Base-by-base conservation (phyloP, 2,888 invertebrate genomes). In the Brassicogethes aeneus region DNA sequence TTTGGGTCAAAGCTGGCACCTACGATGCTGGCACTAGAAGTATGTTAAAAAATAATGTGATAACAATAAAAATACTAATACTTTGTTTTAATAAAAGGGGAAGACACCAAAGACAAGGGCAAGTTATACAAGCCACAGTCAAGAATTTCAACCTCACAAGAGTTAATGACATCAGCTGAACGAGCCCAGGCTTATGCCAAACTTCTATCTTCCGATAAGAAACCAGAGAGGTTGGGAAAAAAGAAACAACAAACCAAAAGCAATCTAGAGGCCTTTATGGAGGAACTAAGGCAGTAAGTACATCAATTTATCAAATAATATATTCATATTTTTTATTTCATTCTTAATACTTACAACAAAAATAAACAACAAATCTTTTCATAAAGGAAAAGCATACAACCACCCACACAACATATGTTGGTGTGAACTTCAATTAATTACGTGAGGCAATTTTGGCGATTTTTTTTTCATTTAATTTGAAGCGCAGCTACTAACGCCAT, bases 1-100 rank as follows among this genome's bases (percentile, higher is more conserved):
- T 95, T 33, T 99, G 99, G 93, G 89, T 99, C 3, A 93, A 96
- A 70, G 97, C 96, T 42, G 96, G 94, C 39, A 91, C 94, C 1
- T 96, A 96, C 59, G 93, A 95, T 79, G 91, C 93, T 37, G 92
- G 92, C 16, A 86, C 89, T 47, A 76, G 91, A 73, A 87, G 90
- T 88, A 72, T 75, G 79, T 70, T 36, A 32, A 34, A 37, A 14
- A 32, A 30, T n/a, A 15, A 34, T 8, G 17, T 7, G 7, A 23
- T 23, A 10, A 23, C 5, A 23, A 23, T 23, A n/a, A n/a, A n/a
- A n/a, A n/a, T n/a, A n/a, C 23, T 23, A 23, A 33, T 14, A n/a
- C 12, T 33, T n/a, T n/a, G n/a, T n/a, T n/a, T n/a, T n/a, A n/a
- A n/a, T n/a, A n/a, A n/a, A 46, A 89, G 89, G 85, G 71, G 92